These are phyloP conservation scores for Seira sanloemensis DNA, from an alignment of 2,888 invertebrate species.

Conservation along the genomic window DNA sequence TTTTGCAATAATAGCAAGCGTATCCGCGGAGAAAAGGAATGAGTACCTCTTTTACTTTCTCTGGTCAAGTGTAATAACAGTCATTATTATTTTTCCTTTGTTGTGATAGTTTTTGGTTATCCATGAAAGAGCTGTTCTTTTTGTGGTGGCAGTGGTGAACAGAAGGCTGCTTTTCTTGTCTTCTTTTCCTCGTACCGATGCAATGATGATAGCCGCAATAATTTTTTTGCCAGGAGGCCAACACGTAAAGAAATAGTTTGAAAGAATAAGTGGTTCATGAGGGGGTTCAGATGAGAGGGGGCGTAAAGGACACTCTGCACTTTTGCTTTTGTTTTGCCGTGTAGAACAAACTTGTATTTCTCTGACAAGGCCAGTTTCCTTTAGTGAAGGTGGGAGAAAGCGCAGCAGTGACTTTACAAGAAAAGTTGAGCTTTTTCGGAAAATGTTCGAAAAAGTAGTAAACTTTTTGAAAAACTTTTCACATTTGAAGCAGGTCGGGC, in stretches of 20 bases:
- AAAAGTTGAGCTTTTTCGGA: no score
- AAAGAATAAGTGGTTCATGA: slow-evolving; percentile 58
- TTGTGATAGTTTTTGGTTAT: slow-evolving; percentile 47
- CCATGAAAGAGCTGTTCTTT: slow-evolving; percentile 39
- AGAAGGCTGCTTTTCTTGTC: slow-evolving; percentile 37
- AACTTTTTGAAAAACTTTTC: slow-evolving; percentile 57
- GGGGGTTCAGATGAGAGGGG: slow-evolving; percentile 24
- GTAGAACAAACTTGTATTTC: no score
- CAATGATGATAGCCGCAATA: no score
- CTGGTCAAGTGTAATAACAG: slow-evolving; percentile 52
- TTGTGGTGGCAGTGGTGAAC: slow-evolving; percentile 20
- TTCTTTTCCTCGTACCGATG: no score
- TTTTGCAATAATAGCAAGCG: background rate
- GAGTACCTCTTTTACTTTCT: background rate
- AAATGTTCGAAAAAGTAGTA: no score
- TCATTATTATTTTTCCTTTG: slow-evolving; percentile 53
- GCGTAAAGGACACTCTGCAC: background rate
- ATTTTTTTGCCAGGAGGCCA: no score
- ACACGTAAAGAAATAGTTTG: no score
- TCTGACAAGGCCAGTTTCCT: no score
- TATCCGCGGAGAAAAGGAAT: background rate
- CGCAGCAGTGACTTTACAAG: no score
- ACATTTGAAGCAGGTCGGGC: slow-evolving; percentile 62
- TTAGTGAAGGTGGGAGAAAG: no score
- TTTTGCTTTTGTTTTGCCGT: no score